These are phyloP conservation scores for Tridacna crocea DNA, from an alignment of 2,888 invertebrate genomes.

Conservation along the genomic window DNA sequence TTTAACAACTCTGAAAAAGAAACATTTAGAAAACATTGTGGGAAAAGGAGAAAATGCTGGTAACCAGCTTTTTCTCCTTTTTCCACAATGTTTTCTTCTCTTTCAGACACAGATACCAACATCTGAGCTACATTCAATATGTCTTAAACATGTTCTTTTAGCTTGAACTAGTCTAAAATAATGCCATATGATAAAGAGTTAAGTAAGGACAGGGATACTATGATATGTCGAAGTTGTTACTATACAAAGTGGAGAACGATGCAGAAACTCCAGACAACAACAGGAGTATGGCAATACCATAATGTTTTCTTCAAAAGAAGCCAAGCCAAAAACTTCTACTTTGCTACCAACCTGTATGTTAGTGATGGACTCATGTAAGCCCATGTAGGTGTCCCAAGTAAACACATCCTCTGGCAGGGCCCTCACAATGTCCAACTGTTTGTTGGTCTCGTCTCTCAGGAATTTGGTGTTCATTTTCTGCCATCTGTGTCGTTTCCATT, in stretches of 20 bases:
- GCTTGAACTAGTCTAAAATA: no score
- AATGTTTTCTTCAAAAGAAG: no score
- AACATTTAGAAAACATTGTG: no score
- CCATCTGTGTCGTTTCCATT: slow-evolving; percentile 84
- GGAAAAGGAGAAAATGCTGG: neutral
- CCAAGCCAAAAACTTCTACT: neutral
- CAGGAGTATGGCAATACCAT: no score
- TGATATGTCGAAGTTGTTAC: no score
- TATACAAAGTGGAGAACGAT: no score
- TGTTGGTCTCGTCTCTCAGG: slow-evolving; percentile 81
- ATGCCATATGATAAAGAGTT: no score
- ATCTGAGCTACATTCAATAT: no score
- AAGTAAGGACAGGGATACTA: no score
- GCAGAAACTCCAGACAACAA: neutral
- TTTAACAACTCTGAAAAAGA: no score
- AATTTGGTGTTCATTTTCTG: slow-evolving; percentile 83
- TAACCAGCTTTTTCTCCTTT: neutral
- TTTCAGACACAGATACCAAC: no score
- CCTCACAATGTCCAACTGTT: slow-evolving; percentile 80
- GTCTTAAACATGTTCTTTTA: no score
- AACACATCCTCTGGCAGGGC: slow-evolving; percentile 81
- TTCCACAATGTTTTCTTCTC: neutral
- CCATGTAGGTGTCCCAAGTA: slow-evolving; percentile 83
- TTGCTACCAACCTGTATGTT: slow-evolving; percentile 76
- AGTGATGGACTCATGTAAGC: slow-evolving; percentile 81